Evolutionary conservation across 2,888 invertebrate species (phyloP).

Genomic region (Melieria crassipennis): DNA sequence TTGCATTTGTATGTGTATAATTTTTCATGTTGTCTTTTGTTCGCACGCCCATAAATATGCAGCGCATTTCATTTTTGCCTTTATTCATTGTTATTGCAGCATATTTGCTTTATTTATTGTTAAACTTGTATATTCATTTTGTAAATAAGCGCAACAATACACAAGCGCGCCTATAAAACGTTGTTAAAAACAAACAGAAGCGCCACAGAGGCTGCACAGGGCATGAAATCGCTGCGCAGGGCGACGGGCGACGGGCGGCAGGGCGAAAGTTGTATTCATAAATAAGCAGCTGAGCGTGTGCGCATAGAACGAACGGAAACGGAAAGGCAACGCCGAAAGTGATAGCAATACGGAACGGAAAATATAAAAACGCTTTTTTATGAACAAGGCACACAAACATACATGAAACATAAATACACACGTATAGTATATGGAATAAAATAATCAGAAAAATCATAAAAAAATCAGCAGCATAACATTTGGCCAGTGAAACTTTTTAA

Average conservation of each 20-base stretch:
- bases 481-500: no score
- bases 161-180: no score
- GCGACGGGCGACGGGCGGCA: not conserved
- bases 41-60: constrained; percentile 14
- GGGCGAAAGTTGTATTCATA: not conserved
- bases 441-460: no score
- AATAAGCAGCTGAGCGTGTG: not conserved
- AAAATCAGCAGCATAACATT: no score
- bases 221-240: no score
- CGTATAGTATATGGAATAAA: no score
- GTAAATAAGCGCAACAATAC: not conserved
- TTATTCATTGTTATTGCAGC: no score
- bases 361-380: no score
- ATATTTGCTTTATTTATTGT: constrained; percentile 13
- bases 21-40: not conserved
- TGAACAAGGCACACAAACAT: no score
- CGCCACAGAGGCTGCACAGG: no score
- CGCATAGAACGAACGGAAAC: not conserved
- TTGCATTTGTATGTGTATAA: not conserved
- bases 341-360: constrained; percentile 5
- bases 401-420: no score
- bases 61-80: not conserved
- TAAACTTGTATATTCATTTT: constrained; percentile 4
- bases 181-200: no score
- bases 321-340: constrained; percentile 14